phyloP scores from a whole-genome alignment of 2,888 invertebrate genomes.

The Strigamia maritima region DNA sequence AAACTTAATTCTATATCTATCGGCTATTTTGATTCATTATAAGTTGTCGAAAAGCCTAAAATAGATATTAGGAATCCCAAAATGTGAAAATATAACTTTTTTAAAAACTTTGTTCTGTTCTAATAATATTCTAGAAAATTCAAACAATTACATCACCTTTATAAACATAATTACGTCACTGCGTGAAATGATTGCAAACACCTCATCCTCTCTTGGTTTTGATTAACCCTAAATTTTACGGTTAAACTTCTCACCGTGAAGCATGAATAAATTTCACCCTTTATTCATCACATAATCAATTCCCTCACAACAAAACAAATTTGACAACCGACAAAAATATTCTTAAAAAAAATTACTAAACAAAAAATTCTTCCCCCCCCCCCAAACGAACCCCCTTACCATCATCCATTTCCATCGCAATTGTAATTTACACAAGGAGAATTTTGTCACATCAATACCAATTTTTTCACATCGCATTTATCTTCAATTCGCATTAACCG shows the following conservation, averaged over 20 bases:
- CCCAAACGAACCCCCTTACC: not conserved
- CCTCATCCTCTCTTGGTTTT: not conserved
- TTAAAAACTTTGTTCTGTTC: no score
- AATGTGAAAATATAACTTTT: no score
- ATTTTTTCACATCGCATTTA: not conserved
- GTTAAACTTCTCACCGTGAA: not conserved
- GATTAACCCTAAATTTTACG: slow-evolving; percentile 13
- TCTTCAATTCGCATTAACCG: not conserved
- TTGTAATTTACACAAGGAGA: not conserved
- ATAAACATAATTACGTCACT: not conserved
- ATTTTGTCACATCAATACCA: not conserved
- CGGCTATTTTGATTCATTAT: no score
- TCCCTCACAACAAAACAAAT: not conserved
- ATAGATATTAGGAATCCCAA: no score
- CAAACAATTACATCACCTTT: not conserved
- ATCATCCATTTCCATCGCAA: not conserved
- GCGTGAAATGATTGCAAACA: slow-evolving; percentile 1
- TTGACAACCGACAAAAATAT: not conserved
- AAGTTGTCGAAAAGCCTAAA: no score
- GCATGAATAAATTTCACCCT: slow-evolving; percentile 2
- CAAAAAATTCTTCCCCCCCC: not conserved
- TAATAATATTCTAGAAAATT: no score
- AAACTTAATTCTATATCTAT: no score
- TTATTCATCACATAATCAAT: not conserved
- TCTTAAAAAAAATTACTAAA: not conserved